These are phyloP conservation scores for Orchesella flavescens DNA, from an alignment of 2,888 invertebrate species.

Conservation along the genomic window DNA sequence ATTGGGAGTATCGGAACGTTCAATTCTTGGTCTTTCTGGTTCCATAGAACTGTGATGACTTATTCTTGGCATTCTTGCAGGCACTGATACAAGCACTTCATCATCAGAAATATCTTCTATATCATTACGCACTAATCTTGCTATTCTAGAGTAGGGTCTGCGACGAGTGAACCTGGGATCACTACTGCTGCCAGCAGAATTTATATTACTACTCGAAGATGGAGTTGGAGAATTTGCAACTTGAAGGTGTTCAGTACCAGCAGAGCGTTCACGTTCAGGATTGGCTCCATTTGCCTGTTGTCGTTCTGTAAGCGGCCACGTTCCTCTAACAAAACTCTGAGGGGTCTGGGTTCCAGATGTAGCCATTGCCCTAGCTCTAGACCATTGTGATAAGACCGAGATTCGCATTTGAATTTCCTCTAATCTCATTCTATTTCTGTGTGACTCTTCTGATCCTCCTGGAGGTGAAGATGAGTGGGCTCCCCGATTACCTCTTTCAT, in stretches of 20 bases:
- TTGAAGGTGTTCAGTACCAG: not conserved
- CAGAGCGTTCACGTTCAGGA: conserved; percentile 2
- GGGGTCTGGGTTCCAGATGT: conserved; percentile 67
- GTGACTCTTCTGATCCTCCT: conserved; percentile 9
- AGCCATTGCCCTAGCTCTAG: conserved; percentile 52
- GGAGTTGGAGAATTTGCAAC: not conserved
- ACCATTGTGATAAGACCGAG: conserved; percentile 58
- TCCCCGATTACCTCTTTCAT: conserved; percentile 69
- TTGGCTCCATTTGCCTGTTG: not conserved
- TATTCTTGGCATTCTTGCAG: conserved; percentile 56
- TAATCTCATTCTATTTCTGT: conserved; percentile 50
- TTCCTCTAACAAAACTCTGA: conserved; percentile 50
- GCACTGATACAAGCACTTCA: conserved; percentile 53
- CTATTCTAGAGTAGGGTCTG: conserved; percentile 53
- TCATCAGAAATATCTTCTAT: conserved; percentile 53
- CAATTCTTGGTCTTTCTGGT: not conserved
- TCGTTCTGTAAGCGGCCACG: conserved; percentile 27
- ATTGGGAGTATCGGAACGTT: conserved; percentile 29
- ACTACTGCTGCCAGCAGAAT: not conserved
- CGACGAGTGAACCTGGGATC: conserved; percentile 29
- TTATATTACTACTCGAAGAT: not conserved
- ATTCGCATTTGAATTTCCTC: conserved; percentile 66
- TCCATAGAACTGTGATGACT: not conserved
- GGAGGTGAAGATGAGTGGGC: conserved; percentile 43
- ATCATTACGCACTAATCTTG: conserved; percentile 29